Base-by-base conservation (phyloP, 1,140 invertebrate genomes). In the Tetranychus urticae region DNA sequence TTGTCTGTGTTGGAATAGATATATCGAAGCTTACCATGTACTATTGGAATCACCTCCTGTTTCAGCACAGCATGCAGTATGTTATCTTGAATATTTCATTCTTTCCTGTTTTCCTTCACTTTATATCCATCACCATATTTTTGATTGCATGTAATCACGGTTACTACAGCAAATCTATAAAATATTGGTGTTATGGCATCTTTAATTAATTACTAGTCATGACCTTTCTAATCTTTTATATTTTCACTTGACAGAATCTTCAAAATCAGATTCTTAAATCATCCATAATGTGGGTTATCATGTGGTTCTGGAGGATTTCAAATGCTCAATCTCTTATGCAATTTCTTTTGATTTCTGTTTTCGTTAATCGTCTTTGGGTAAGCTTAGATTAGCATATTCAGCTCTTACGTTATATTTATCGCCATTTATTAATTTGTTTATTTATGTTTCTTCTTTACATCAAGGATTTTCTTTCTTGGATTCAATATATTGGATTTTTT, bases 291-390 rank as follows among this genome's bases (percentile, higher is more conserved):
- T 85, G 84, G 72, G 71, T 78, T 6, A 75, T 86, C 0, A 78
- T 82, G 1, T 81, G 79, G 68, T 68, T 83, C 50, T 89, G 86
- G 86, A 77, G 84, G 62, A 71, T 86, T 0, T 76, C 83, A 1
- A 86, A 88, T 69, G 82, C 84, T 0, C 85, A 88, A 68, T 82
- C 82, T 37, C 74, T 85, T 61, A 71, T 85, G 23, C 84, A 88
- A 70, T 77, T 81, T 61, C 68, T 87, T 13, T 76, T 86, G 6
- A 70, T 87, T 36, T 79, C 82, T 35, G 81, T 88, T 62, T 86
- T 86, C 70, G 79, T 84, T 68, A 84, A 88, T 77, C 83, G 80
- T 52, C 58, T 66, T 39, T 67, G 66, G 66, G 65, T 66, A 52
- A 64, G 61, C 42, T 23, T 23, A 23, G 23, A 23, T 23, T 23